Percentiles rank a stretch among this genome's conserved stretches.
Evolutionary conservation across 2,888 invertebrate genomes (phyloP).

Genomic region (Eristalis pertinax): DNA sequence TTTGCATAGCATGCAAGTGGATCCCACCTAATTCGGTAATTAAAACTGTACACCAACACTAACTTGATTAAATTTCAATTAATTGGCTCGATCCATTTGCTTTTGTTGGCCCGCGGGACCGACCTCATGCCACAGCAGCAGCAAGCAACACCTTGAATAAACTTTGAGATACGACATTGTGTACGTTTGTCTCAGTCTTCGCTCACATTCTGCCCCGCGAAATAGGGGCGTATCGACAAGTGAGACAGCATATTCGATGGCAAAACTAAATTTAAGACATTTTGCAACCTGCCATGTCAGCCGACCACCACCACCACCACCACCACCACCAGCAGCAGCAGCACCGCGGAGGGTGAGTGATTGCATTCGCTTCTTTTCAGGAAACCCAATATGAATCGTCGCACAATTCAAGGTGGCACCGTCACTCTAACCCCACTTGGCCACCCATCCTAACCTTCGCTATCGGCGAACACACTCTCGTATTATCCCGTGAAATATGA

Average conservation of each 20-base stretch:
- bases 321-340: background rate
- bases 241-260: slow-evolving; percentile 15
- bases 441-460: background rate
- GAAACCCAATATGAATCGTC: slow-evolving; percentile 54
- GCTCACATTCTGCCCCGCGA: no score
- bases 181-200: background rate
- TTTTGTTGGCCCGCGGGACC: slow-evolving; percentile 3
- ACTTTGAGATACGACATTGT: slow-evolving; percentile 15
- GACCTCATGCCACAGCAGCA: background rate
- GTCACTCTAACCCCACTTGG: background rate
- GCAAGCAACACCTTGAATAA: slow-evolving; percentile 51
- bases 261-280: slow-evolving; percentile 33
- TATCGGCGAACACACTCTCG: slow-evolving; percentile 27
- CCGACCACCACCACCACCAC: background rate
- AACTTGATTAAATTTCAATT: slow-evolving; percentile 64
- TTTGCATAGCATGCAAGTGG: slow-evolving; percentile 53
- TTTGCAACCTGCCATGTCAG: background rate
- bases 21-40: slow-evolving; percentile 58
- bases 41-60: slow-evolving; percentile 52
- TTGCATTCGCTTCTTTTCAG: slow-evolving; percentile 34
- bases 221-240: background rate
- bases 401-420: slow-evolving; percentile 48
- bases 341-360: slow-evolving; percentile 34
- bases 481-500: slow-evolving; percentile 77
- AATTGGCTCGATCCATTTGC: slow-evolving; percentile 41